Evolutionary conservation across 2,888 invertebrate genomes (phyloP).

Genomic region (Abrostola triplasia): DNA sequence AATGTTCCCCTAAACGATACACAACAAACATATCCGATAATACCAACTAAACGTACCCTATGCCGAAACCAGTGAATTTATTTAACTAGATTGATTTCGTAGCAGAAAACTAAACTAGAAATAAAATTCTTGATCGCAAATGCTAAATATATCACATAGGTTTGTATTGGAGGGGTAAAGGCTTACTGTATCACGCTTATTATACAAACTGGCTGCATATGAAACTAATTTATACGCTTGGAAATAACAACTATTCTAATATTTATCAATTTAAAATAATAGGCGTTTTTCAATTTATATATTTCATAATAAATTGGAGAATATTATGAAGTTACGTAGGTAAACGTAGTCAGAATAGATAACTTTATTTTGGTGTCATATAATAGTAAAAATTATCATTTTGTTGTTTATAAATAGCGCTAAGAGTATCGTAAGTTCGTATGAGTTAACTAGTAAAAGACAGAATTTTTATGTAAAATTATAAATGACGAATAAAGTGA

Average conservation of each 20-base stretch:
- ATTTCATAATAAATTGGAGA: neutral
- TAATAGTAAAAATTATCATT: neutral
- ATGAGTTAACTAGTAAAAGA: neutral
- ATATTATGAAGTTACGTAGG: too few species aligned
- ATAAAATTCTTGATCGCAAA: too few species aligned
- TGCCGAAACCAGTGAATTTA: too few species aligned
- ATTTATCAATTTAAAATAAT: constrained; percentile 9
- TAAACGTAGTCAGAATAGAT: neutral
- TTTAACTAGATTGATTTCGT: too few species aligned
- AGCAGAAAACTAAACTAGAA: too few species aligned
- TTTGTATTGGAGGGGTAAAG: too few species aligned
- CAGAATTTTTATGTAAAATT: neutral
- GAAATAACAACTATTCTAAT: constrained; percentile 11
- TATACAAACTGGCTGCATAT: constrained; percentile 10
- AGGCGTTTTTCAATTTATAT: constrained; percentile 3
- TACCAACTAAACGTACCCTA: too few species aligned
- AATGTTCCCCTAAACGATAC: too few species aligned
- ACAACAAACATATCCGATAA: too few species aligned
- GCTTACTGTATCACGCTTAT: too few species aligned
- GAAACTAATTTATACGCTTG: constrained; percentile 20
- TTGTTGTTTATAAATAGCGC: neutral
- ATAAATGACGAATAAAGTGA: too few species aligned
- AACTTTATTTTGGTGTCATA: constrained; percentile 2
- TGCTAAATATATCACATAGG: too few species aligned
- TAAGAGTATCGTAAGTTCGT: neutral